Base-by-base conservation (phyloP, 2,797 vertebrate genomes). In the Enteromius afrohamiltoni region DNA sequence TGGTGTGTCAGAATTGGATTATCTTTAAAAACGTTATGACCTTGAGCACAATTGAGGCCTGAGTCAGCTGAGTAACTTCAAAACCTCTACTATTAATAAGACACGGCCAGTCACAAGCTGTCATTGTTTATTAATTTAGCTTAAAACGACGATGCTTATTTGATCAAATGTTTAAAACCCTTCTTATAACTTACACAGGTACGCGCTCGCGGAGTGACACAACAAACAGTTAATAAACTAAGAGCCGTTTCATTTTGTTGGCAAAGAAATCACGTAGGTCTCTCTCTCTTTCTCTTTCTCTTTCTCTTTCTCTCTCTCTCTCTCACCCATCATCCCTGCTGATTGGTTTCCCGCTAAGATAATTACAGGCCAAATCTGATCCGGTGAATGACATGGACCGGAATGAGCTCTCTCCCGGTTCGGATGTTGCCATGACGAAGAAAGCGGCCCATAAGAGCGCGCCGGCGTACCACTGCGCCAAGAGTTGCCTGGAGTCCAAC, bases 321-420 rank as follows among this genome's bases (percentile, higher is more conserved):
- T 77, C 42, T 64, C 74, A 8, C 85, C 31, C 71, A 79, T 76
- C 82, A 51, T 47, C 49, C 37, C 77, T 86, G 86, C 85, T 92
- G 89, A 93, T 92, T 92, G 92, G 89, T 90, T 90, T 93, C 90
- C 89, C 88, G 88, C 91, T 88, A 91, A 94, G 90, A 93, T 93
- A 93, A 93, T 92, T 92, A 91, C 91, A 91, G 90, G 89, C 88
- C 92, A 91, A 89, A 90, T 94, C 89, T 92, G 92, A 93, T 91
- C 90, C 90, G 87, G 88, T 90, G 89, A 93, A 92, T 94, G 92
- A 92, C 93, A 95, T 94, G 94, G 94, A 95, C 92, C 93, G 91
- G 89, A 93, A 91, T 90, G 92, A 94, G 88, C 88, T 91, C 90
- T 92, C 94, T 80, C 90, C 92, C 84, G 87, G 83, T 31, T 91